Conservation (phyloP, 2,888 invertebrate genomes). For the Orthonevra nobilis region DNA sequence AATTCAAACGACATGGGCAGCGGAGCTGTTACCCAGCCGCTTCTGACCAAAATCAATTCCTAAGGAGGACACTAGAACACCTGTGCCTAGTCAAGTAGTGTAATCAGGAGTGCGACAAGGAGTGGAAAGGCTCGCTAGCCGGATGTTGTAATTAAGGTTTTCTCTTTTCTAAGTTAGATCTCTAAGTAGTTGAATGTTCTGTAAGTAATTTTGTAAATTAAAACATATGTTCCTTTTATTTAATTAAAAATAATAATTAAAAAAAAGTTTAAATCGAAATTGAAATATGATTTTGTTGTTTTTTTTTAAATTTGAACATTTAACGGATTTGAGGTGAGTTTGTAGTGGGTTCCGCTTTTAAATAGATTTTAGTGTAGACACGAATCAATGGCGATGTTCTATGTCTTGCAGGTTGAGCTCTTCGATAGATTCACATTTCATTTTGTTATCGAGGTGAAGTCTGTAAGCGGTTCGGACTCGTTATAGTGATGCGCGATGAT, state of each 20-base stretch:
- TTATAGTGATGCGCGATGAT: no score
- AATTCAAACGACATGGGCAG: slow-evolving; percentile 66
- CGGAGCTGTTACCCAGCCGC: slow-evolving; percentile 76
- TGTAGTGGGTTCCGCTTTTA: no score
- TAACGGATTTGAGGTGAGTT: slow-evolving; percentile 6
- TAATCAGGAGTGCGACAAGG: slow-evolving; percentile 23
- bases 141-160: no score
- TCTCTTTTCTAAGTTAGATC: slow-evolving; percentile 44
- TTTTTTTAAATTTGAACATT: slow-evolving; percentile 1
- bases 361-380: slow-evolving; percentile 23
- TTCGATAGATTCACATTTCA: no score
- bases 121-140: no score
- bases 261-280: slow-evolving; percentile 31
- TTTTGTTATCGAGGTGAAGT: no score
- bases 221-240: slow-evolving; percentile 66
- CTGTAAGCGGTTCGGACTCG: no score
- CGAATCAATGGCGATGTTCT: slow-evolving; percentile 27
- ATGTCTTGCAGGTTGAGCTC: neutral
- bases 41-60: slow-evolving; percentile 78
- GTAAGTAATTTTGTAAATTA: slow-evolving; percentile 65
- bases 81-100: slow-evolving; percentile 56
- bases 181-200: slow-evolving; percentile 53
- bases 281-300: neutral
- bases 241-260: slow-evolving; percentile 40
- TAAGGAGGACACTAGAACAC: slow-evolving; percentile 55